Percentiles rank a stretch among this genome's conserved stretches.
Evolutionary conservation across 2,888 invertebrate genomes (phyloP).

Genomic region (Adineta ricciae): DNA sequence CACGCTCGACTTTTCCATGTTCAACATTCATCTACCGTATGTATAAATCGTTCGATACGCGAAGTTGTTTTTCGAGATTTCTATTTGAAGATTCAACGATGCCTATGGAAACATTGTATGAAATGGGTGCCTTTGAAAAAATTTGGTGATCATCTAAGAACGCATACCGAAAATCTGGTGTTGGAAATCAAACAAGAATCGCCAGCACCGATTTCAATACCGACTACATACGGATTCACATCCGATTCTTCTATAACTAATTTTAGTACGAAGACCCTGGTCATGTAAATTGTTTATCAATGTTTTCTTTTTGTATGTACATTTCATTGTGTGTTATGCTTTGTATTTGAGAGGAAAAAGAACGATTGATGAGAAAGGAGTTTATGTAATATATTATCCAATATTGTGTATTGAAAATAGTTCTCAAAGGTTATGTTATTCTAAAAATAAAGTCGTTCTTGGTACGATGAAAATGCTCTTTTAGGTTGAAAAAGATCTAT

Average conservation of each 20-base stretch:
- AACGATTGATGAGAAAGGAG: too few relatives aligned
- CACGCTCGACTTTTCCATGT: slow-evolving; percentile 15
- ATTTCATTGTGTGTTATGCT: not conserved
- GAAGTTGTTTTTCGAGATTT: not conserved
- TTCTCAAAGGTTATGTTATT: too few relatives aligned
- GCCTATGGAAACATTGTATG: slow-evolving; percentile 17
- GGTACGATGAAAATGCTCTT: too few relatives aligned
- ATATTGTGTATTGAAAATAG: too few relatives aligned
- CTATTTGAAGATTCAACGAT: not conserved
- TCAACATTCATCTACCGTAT: slow-evolving; percentile 5
- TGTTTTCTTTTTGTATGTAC: not conserved
- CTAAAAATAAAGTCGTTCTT: too few relatives aligned
- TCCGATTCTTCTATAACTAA: not conserved
- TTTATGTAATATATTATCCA: too few relatives aligned
- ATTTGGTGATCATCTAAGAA: slow-evolving; percentile 3
- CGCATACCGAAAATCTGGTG: not conserved
- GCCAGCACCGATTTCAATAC: not conserved
- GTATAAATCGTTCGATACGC: not conserved
- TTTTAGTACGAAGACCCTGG: not conserved
- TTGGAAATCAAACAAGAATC: slow-evolving; percentile 1
- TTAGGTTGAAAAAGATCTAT: too few relatives aligned
- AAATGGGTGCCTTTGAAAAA: slow-evolving; percentile 17
- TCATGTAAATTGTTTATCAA: not conserved
- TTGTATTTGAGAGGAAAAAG: not conserved
- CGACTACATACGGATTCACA: not conserved